Evolutionary conservation across 2,888 invertebrate genomes (phyloP), one percentile per base, ranked within the genome.

Genomic region (Troides oblongomaculatus): DNA sequence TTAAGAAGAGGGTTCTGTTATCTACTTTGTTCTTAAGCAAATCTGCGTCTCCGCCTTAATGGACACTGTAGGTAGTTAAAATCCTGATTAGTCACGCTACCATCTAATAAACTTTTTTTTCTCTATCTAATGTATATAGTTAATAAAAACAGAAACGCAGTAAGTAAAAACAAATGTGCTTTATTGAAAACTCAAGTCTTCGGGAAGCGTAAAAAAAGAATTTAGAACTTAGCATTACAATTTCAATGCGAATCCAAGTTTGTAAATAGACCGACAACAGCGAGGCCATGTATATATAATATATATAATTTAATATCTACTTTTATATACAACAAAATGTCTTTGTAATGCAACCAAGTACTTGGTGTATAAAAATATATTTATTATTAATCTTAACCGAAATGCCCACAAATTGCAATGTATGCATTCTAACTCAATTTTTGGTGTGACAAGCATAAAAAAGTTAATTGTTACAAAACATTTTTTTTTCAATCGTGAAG

Each of bases 161-260:
- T 56, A 39, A 61, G 56, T 70, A 81, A 81, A 81, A 83, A 82
- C 79, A 80, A 80, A 80, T 79, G 82, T 85, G 81, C 81, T 88
- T 88, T 87, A 88, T 85, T 88, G 79, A 76, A 82, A 80, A 79
- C 80, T 79, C 78, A 79, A 78, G 73, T 78, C 72, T 78, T 77
- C 78, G 79, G 78, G 81, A 81, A 83, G 86, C 83, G 78, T 81
- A 81, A 80, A 83, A 30, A 82, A 78, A 53, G n/a, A 78, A 53
- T 62, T 39, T 79, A 77, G 74, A 75, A 50, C 76, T 78, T 83
- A 83, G 82, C 80, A 72, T 74, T 80, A 77, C 21, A 63, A 63
- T 23, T 30, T 73, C 75, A 73, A 71, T 69, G 66, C 64, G 64
- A 74, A 71, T 69, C 73, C 74, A 69, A 72, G 70, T 67, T 64